Conservation (phyloP, 2,113 vertebrate genomes). For the Okapia johnstoni region DNA sequence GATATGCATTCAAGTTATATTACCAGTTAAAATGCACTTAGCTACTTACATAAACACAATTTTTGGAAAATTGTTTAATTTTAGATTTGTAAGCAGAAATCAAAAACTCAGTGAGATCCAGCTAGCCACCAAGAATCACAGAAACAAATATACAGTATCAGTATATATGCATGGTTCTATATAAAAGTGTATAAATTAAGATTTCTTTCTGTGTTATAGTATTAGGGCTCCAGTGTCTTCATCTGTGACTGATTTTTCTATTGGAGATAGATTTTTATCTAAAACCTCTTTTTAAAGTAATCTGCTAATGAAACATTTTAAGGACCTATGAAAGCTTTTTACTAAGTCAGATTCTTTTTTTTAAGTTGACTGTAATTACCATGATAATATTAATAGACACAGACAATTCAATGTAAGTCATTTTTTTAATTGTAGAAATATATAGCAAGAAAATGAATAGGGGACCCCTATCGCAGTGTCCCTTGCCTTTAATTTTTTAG, state of each 20-base stretch:
- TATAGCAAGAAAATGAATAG: neutral
- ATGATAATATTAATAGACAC: neutral
- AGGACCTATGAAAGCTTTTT: neutral
- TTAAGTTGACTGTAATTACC: neutral
- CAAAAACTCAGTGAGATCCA: neutral
- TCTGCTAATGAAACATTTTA: neutral
- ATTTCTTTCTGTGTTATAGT: neutral
- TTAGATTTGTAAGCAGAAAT: neutral
- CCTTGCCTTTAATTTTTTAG: neutral
- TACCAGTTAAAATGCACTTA: neutral
- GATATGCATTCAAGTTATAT: neutral
- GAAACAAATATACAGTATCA: neutral
- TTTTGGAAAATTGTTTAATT: constrained; percentile 23
- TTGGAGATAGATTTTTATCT: neutral
- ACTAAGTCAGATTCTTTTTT: neutral
- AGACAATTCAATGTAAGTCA: neutral
- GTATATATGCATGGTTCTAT: neutral
- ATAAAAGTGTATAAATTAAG: neutral
- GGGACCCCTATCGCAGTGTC: neutral
- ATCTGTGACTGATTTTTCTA: neutral
- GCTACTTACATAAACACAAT: neutral
- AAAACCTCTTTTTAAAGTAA: neutral
- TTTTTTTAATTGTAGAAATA: neutral
- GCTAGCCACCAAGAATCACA: neutral
- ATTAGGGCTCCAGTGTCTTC: neutral